Base-by-base conservation (phyloP, 2,797 vertebrate species). In the Agapornis canus region DNA sequence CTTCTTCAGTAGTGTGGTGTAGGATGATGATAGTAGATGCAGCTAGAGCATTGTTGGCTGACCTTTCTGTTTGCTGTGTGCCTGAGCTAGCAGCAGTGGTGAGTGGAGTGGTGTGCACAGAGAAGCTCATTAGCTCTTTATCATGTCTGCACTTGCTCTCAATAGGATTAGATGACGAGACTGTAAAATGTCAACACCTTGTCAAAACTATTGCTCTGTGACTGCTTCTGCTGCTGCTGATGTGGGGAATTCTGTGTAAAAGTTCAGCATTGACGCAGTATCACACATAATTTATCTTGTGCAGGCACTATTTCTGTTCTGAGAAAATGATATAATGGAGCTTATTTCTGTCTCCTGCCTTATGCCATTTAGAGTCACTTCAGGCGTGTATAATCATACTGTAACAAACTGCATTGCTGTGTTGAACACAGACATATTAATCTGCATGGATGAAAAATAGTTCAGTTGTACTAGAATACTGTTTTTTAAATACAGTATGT, bases 111-210 rank as follows among this genome's bases (percentile, higher is more conserved):
- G 9, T 42, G 83, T 56, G 79, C 66, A 8, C 37, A 2, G 79
- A 66, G 85, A 35, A 89, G 65, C 94, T 90, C 80, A 92, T 91
- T 86, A 95, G 89, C 87, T 94, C 85, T 92, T 90, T 66, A 79
- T 91, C 95, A 82, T 95, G 92, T 96, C 94, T 94, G 82, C 95
- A 86, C 94, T 95, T 96, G 85, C 94, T 93, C 89, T 92, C 92
- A 94, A 86, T 88, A 88, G 94, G 87, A 94, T 96, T 93, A 95
- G 89, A 92, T 91, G 94, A 91, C 0, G 9, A 91, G 91, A 73
- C 95, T 96, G 91, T 95, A 92, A 95, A 94, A 93, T 92, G 92
- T 96, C 96, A 95, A 59, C 94, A 94, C 95, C 95, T 96, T 95
- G 95, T 96, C 91, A 91, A 76, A 95, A 60, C 79, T 78, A 48